Evolutionary conservation across 2,113 vertebrate genomes (phyloP).

Genomic region (Todiramphus saurophagus): DNA sequence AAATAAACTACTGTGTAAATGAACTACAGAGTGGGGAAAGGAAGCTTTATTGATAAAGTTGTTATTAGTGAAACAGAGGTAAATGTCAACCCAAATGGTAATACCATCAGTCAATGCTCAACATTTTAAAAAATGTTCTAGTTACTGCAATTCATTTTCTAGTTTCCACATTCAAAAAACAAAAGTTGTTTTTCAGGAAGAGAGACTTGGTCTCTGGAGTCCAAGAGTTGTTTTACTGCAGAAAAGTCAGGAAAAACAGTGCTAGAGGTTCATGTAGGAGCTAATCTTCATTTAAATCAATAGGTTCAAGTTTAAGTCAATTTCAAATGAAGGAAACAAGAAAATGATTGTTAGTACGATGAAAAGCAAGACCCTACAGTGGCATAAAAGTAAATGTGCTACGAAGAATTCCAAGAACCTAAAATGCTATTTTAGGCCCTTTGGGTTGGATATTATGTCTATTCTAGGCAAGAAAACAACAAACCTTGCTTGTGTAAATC

Average conservation of each 20-base stretch:
- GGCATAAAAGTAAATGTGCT: background rate
- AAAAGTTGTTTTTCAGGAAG: background rate
- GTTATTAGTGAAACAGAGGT: background rate
- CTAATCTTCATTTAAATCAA: slow-evolving; percentile 1
- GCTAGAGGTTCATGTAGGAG: background rate
- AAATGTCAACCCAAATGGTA: background rate
- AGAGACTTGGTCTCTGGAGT: background rate
- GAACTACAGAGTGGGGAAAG: background rate
- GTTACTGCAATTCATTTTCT: background rate
- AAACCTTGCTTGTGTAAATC: background rate
- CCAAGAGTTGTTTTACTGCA: background rate
- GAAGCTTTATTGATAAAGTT: background rate
- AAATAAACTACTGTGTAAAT: background rate
- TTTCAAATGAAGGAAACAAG: background rate
- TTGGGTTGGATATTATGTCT: background rate
- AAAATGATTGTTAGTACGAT: background rate
- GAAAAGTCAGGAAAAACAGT: background rate
- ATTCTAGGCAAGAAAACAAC: background rate
- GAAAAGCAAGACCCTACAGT: background rate
- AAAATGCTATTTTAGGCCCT: background rate
- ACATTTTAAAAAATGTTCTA: background rate
- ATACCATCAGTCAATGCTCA: background rate
- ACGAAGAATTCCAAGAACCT: background rate
- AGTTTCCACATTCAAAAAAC: background rate
- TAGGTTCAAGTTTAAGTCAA: background rate